These are phyloP conservation scores for Sibirionetta formosa DNA, from an alignment of 2,797 vertebrate species.

Conservation along the genomic window DNA sequence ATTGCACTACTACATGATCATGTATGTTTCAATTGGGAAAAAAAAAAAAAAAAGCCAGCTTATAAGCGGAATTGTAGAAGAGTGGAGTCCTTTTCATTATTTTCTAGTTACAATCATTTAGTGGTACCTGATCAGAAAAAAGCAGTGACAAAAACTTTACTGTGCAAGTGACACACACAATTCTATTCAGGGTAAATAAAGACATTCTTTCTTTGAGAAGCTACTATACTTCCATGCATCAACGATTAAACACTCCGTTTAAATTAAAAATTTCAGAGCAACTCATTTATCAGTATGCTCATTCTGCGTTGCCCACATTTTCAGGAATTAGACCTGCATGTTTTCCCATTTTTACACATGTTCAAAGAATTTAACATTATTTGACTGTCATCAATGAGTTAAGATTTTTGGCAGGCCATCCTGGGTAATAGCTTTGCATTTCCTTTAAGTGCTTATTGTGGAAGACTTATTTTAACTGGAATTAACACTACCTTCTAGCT, in stretches of 20 bases:
- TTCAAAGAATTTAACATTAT: conserved; percentile 67
- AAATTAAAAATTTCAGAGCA: neutral
- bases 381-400: conserved; percentile 70
- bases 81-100: neutral
- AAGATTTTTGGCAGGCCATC: conserved; percentile 65
- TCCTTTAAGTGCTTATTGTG: conserved; percentile 57
- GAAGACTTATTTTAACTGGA: conserved; percentile 63
- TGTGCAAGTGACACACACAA: neutral
- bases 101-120: neutral
- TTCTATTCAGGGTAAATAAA: neutral
- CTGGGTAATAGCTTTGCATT: conserved; percentile 68
- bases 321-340: conserved; percentile 55
- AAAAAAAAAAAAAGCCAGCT: neutral
- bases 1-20: neutral
- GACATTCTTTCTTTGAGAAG: neutral
- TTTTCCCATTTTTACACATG: conserved; percentile 52
- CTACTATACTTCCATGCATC: neutral
- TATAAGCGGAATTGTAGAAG: neutral
- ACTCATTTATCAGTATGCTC: neutral
- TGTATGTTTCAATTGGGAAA: neutral
- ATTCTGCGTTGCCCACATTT: conserved; percentile 42
- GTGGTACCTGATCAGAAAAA: neutral
- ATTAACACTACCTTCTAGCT: conserved; percentile 28
- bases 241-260: neutral
- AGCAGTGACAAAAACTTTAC: neutral